A percentile compares a stretch with the other conserved stretches of the same genome.
phyloP scores from a whole-genome alignment of 2,797 vertebrate genomes.

The Danio choprae region DNA sequence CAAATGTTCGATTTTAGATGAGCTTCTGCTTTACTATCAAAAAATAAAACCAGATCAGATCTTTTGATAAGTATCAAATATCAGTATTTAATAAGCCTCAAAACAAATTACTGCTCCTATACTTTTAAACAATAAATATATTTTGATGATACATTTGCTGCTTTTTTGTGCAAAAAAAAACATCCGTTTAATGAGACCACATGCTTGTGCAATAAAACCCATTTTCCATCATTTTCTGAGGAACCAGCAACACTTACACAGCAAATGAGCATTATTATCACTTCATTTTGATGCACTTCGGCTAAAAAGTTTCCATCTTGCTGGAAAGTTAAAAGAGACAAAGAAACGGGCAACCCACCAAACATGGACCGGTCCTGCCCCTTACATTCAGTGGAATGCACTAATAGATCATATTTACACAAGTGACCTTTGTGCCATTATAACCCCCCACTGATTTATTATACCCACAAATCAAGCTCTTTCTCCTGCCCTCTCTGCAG shows the following conservation, averaged over 20 bases:
- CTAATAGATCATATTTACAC: slow-evolving; percentile 38
- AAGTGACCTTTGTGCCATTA: slow-evolving; percentile 31
- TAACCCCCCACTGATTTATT: slow-evolving; percentile 26
- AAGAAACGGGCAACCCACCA: background rate
- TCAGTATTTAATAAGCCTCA: background rate
- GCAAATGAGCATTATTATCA: background rate
- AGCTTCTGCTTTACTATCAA: too few species aligned
- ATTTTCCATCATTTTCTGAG: background rate
- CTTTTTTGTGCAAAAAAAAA: background rate
- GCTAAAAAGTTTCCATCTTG: slow-evolving; percentile 20
- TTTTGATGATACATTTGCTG: background rate
- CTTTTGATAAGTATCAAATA: too few species aligned
- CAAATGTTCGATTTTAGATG: too few species aligned
- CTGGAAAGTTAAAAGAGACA: background rate
- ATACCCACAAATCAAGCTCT: slow-evolving; percentile 30
- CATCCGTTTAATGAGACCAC: background rate
- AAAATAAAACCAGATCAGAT: too few species aligned
- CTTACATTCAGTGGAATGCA: slow-evolving; percentile 18
- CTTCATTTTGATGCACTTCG: slow-evolving; percentile 1
- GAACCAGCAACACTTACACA: background rate
- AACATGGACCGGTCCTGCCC: background rate
- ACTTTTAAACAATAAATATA: background rate
- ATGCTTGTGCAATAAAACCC: background rate
- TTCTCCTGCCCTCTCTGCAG: background rate
- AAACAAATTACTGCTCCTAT: background rate